Percentiles rank a stretch among this genome's conserved stretches.
These are phyloP conservation scores for Fregata magnificens DNA, from an alignment of 2,113 vertebrate genomes.

Conservation along the genomic window DNA sequence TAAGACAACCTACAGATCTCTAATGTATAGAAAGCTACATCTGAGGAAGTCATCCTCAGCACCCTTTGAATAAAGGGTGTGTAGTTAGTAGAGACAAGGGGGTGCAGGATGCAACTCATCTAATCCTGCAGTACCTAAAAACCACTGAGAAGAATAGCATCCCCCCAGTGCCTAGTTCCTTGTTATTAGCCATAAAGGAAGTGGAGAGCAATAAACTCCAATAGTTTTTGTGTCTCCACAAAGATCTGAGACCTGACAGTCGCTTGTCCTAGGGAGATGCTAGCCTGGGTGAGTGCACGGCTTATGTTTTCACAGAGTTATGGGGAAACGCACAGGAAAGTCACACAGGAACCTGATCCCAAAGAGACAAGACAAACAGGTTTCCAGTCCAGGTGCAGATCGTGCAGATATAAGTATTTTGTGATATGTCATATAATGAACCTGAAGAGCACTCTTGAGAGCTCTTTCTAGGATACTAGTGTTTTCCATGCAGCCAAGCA, in stretches of 20 bases:
- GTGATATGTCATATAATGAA: background rate
- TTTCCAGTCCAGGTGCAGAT: background rate
- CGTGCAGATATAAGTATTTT: background rate
- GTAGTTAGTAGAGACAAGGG: background rate
- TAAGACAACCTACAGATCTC: background rate
- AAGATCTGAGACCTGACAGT: background rate
- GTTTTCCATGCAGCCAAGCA: background rate
- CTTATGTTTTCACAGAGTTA: background rate
- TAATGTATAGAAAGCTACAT: fast-evolving
- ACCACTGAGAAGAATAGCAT: background rate
- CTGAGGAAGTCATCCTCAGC: background rate
- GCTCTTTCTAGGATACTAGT: background rate
- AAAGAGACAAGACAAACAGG: background rate
- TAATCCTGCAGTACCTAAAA: background rate
- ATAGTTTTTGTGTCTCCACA: background rate
- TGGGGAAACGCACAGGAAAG: background rate
- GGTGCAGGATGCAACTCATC: background rate
- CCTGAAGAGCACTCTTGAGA: background rate
- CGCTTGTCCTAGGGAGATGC: background rate
- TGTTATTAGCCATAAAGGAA: background rate
- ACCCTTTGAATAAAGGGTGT: background rate
- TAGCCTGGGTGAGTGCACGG: background rate
- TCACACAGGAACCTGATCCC: background rate
- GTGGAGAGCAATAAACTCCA: background rate
- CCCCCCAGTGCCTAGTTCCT: background rate